Percentiles rank a stretch among this genome's conserved stretches.
Evolutionary conservation across 2,113 vertebrate species (phyloP).

Genomic region (cat (Felis catus)): F.catus_Fca126_mat1.0 CM031415.1:181181501-181182000

Average conservation of each 20-base stretch:
- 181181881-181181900: background rate
- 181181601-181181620: background rate
- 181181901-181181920: background rate
- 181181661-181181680: background rate
- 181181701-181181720: background rate
- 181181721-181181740: background rate
- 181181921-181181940: background rate
- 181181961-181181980: background rate
- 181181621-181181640: background rate
- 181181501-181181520: background rate
- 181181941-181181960: background rate
- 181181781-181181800: background rate
- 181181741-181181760: background rate
- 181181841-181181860: background rate
- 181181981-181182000: background rate
- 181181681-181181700: background rate
- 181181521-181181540: constrained; percentile 46
- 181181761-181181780: background rate
- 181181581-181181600: background rate
- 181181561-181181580: background rate
- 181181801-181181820: background rate
- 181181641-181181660: background rate
- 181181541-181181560: background rate
- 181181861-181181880: background rate
- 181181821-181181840: background rate